Evolutionary conservation across 2,888 invertebrate species (phyloP), one percentile per base, ranked within the genome.

Genomic region (Aethes cnicana): DNA sequence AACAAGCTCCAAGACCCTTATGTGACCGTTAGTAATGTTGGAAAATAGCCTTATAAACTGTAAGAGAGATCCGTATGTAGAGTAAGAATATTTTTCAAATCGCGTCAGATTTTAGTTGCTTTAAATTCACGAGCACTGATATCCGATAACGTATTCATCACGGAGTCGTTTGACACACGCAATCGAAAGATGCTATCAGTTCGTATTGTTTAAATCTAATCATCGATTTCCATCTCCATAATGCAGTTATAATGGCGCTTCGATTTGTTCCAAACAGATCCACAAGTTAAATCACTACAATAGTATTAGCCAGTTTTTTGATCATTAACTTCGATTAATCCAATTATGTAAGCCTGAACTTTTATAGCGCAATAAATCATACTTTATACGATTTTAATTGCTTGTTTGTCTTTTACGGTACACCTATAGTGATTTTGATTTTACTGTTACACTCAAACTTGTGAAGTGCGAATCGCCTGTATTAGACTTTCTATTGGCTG

Each of bases 201-300:
- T 21, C 37, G 12, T 28, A 54, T 46, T 41, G 28, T 32, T 36
- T 8, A 17, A 50, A 28, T 54, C 80, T 81, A 76, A 83, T 81
- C 82, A 84, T 83, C 81, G 81, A 82, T 84, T 78, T 68, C 68
- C 74, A 78, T 83, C 80, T 77, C 69, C 69, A 74, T 14, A 37
- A 50, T 50, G 50, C 42, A 62, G 76, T 76, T 84, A 82, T 84
- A 84, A 85, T 84, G 80, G 80, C 72, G 59, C 69, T 74, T 72
- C 78, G 82, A 84, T 84, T 83, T 77, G 74, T 75, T 82, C 81
- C 79, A 83, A 79, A 84, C 83, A 81, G 76, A 70, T 72, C 18
- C 28, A 16, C 23, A 20, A 36, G 35, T 39, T 9, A 17, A 16
- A 37, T 35, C 44, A 12, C 12, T 26, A 25, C 30, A 39, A 17